A percentile compares a stretch with the other conserved stretches of the same genome.
phyloP scores from a whole-genome alignment of 2,888 invertebrate genomes.

The Drosophila borealis region DNA sequence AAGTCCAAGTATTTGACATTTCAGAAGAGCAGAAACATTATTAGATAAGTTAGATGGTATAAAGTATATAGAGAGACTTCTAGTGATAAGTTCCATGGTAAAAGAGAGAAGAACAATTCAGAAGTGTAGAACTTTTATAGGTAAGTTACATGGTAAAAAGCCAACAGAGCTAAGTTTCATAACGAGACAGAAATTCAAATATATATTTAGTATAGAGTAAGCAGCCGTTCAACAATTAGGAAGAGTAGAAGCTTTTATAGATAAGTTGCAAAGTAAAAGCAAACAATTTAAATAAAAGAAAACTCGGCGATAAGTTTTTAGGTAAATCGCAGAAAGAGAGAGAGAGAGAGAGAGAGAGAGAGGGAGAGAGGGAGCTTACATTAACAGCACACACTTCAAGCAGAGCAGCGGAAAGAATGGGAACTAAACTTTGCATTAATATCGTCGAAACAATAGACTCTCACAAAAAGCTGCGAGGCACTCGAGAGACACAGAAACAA shows the following conservation, averaged over 20 bases:
- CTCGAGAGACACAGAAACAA: conserved; percentile 29
- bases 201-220: too few species aligned
- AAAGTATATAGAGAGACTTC: not conserved
- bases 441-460: conserved; percentile 48
- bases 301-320: conserved; percentile 2
- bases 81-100: not conserved
- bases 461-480: conserved; percentile 41
- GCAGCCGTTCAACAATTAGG: not conserved
- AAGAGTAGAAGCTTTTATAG: not conserved
- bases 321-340: not conserved
- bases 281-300: not conserved
- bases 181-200: too few species aligned
- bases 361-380: conserved; percentile 11
- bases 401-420: not conserved
- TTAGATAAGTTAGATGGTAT: not conserved
- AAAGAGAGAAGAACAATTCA: not conserved
- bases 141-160: not conserved
- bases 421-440: conserved; percentile 50
- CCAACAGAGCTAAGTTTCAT: too few species aligned
- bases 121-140: not conserved
- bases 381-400: conserved; percentile 10
- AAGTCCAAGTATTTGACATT: not conserved
- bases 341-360: not conserved
- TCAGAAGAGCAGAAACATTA: not conserved
- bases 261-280: not conserved